Percentiles rank a stretch among this genome's conserved stretches.
Conservation (phyloP, 1,140 invertebrate genomes). For the Lordiphosa mommai region DNA sequence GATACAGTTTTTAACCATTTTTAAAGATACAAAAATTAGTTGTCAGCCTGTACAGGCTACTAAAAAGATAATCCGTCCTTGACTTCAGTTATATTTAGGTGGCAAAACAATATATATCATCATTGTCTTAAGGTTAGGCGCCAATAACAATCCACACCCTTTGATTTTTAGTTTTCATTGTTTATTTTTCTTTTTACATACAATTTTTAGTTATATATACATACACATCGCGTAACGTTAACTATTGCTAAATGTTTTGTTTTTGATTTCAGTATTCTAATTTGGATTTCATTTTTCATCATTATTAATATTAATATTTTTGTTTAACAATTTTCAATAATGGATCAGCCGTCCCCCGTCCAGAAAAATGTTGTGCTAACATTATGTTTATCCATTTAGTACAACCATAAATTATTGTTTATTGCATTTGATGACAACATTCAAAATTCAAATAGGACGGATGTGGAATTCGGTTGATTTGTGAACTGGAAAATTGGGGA, state of each 20-base stretch:
- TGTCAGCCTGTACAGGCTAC: too few species aligned
- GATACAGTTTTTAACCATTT: too few species aligned
- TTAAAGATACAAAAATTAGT: too few species aligned
- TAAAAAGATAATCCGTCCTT: too few species aligned
- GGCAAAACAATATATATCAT: too few species aligned
- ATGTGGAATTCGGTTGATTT: constrained; percentile 53
- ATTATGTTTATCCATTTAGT: constrained; percentile 52
- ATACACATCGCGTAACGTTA: constrained; percentile 66
- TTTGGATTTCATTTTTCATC: constrained; percentile 11
- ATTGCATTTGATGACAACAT: constrained; percentile 60
- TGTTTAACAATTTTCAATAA: constrained; percentile 67
- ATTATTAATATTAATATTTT: constrained; percentile 37
- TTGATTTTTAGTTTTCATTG: constrained; percentile 28
- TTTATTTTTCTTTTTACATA: constrained; percentile 62
- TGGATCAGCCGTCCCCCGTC: constrained; percentile 48
- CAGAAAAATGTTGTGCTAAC: constrained; percentile 53
- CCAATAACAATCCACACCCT: too few species aligned
- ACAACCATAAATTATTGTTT: constrained; percentile 67
- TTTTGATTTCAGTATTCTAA: constrained; percentile 32
- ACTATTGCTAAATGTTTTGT: constrained; percentile 53
- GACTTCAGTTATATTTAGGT: too few species aligned
- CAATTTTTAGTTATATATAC: constrained; percentile 58
- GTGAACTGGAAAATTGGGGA: constrained; percentile 9
- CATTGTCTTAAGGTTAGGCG: too few species aligned
- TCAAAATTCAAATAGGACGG: constrained; percentile 59